Conservation (phyloP, 2,797 vertebrate genomes). For the Danio jaintianensis region DNA sequence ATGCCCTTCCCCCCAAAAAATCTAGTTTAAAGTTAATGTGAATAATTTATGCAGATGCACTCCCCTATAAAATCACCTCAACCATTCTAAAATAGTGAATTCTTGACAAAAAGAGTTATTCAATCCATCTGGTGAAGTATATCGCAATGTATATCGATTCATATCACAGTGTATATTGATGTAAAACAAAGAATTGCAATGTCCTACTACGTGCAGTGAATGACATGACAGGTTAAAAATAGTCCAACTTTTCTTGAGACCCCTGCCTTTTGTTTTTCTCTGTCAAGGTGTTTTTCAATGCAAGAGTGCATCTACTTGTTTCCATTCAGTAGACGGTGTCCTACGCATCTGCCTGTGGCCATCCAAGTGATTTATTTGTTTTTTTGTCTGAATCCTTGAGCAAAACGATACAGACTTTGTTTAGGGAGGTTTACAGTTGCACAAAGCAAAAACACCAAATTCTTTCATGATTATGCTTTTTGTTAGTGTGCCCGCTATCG, state of each 20-base stretch:
- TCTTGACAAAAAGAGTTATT: too few relatives aligned
- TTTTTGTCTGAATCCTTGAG: background rate
- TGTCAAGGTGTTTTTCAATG: background rate
- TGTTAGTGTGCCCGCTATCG: background rate
- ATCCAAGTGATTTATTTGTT: background rate
- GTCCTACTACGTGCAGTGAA: background rate
- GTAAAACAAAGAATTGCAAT: too few relatives aligned
- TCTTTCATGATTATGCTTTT: background rate
- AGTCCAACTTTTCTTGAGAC: background rate
- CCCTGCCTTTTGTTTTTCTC: background rate
- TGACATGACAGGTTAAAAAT: slow-evolving; percentile 9
- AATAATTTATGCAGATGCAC: too few relatives aligned
- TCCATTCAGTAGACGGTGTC: background rate
- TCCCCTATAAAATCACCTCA: too few relatives aligned
- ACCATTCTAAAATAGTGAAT: too few relatives aligned
- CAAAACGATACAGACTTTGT: background rate
- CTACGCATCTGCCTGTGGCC: background rate
- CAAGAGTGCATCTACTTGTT: background rate
- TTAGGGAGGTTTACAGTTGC: background rate
- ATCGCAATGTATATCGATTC: too few relatives aligned
- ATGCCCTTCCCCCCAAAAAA: too few relatives aligned
- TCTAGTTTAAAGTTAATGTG: too few relatives aligned
- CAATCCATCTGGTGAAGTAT: too few relatives aligned
- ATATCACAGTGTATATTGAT: too few relatives aligned
- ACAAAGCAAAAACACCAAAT: background rate